Base-by-base conservation (phyloP, 2,113 vertebrate species). In the Sturnira hondurensis region DNA sequence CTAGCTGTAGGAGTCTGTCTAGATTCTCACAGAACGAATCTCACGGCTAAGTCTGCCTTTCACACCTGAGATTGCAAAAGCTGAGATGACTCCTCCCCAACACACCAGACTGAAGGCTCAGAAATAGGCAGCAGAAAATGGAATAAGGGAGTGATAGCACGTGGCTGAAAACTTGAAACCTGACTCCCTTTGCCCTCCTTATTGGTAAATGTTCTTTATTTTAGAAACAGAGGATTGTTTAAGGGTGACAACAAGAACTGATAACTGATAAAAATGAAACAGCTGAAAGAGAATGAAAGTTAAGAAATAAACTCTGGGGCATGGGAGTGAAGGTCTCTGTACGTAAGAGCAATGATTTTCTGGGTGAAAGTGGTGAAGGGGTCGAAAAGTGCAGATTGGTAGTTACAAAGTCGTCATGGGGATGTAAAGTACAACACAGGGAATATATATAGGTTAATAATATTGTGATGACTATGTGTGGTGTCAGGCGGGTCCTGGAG, bases 21-120 rank as follows among this genome's bases (percentile, higher is more conserved):
- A 19, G 63, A 93, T 76, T 80, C 33, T 31, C 38, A 26, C 5
- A 82, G 80, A 80, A 76, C 73, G 71, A 85, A 47, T 78, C 38
- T 93, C 65, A 54, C 28, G 47, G 26, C 50, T 33, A 90, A 73
- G 38, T 31, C 33, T 36, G n/a, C 14, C 50, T 89, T 96, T 93
- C 85, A 92, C 92, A 94, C 28, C 7, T 7, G 4, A 84, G 82
- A 73, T 61, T 93, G 71, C 88, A 89, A 96, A 96, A n/a, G 78
- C 61, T 77, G 3, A 10, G 16, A 92, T 26, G 31, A 92, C 12
- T 36, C 71, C 22, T 7, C 3, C 7, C 28, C 8, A 65, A 16
- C 89, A 83, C 45, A 63, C 56, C 78, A 96, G 5, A 26, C 5
- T 95, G 65, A 63, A 96, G 95, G 38, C 68, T 52, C 10, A 58